Evolutionary conservation across 2,888 invertebrate species (phyloP), one percentile per base, ranked within the genome.

Genomic region (Tyria jacobaeae): DNA sequence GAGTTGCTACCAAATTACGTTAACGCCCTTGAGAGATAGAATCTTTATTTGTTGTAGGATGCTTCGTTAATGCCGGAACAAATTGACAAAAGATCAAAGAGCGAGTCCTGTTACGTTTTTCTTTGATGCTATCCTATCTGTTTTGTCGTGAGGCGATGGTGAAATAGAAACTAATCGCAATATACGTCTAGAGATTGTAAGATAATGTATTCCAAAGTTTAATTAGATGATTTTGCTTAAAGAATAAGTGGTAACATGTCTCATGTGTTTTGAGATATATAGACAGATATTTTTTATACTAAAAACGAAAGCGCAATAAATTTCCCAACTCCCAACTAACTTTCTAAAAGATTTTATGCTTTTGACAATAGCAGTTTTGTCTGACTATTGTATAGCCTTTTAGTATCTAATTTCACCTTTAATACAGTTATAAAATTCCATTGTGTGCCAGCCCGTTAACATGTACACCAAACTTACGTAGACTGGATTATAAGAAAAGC

Each of bases 351-450:
- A 73, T 73, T 79, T 71, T 71, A 70, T 67, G 67, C 66, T 60
- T 64, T 55, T 63, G 63, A 71, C 71, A 71, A 73, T 72, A 73
- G 73, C 58, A 61, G 75, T 73, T 67, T 52, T 66, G 57, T 57
- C 57, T 62, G 69, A 67, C 65, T 69, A 72, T 76, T 76, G n/a
- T n/a, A 75, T 75, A 68, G 62, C 68, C 66, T 72, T 69, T 66
- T 54, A 63, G 59, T 62, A 66, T 59, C 71, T 69, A 63, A 63
- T 68, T 53, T 66, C 66, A 44, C 65, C 58, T 77, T 77, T 81
- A 78, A 74, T 78, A 66, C 71, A 69, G 80, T 72, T 57, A 78
- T 78, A 78, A 79, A 75, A 75, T 72, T 71, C 57, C 70, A 71
- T 66, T 73, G 75, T 64, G 72, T 53, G 72, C 58, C 70, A 66